Evolutionary conservation across 2,113 vertebrate genomes (phyloP), one percentile per base, ranked within the genome.

Genomic region (Pica pica): DNA sequence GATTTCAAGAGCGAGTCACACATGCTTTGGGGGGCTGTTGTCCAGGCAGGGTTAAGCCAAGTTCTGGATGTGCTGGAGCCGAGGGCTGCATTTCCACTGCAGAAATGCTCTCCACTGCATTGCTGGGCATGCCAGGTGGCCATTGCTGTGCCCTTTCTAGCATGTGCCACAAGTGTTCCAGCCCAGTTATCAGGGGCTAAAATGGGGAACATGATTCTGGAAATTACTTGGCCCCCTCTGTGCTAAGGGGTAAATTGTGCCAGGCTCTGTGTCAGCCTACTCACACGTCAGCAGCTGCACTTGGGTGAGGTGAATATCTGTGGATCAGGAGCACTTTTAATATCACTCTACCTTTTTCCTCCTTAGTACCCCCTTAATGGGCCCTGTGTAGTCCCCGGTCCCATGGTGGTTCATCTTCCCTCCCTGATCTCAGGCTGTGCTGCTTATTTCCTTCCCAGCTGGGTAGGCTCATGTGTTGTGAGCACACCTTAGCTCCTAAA

Each of bases 21-120:
- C 21, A 24, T 3, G 2, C n/a, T 7, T 1, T 31, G 56, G 0
- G 5, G 9, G 50, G 64, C 56, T 0, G 0, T n/a, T 2, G 2
- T 68, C 47, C 1, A 2, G 27, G 57, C 41, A 65, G 57, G 44
- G 17, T n/a, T 52, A 52, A 85, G 70, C 35, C 44, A 59, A 28
- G 47, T 13, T 71, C 33, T 56, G 53, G 30, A 10, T 1, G 0
- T 23, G 20, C 64, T 5, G 6, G 47, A 47, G 41, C 44, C 0
- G 0, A 59, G 55, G 26, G 33, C 44, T 83, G 75, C 16, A 2
- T 47, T 89, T 55, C 75, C 80, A 68, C 76, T 57, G 41, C 74
- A 59, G 56, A 35, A 35, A 35, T 39, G 52, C 28, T 64, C 9
- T 70, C 14, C 0, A 0, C 35, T n/a, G 26, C 10, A 2, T 16